Conservation (phyloP, 2,888 invertebrate species). For the Schizaphis graminum region DNA sequence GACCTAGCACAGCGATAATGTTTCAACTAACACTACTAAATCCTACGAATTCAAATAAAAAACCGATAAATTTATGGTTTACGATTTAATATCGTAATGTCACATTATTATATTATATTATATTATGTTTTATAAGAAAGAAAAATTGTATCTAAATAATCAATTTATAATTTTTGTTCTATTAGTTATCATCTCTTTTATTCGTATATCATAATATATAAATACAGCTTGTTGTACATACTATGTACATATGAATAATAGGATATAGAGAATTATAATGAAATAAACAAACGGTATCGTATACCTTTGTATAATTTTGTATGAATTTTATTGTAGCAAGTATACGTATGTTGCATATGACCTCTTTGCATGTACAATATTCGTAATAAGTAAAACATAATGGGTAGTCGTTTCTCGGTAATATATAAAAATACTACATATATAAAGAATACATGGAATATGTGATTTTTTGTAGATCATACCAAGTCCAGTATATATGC, state of each 20-base stretch:
- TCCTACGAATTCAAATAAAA: background rate
- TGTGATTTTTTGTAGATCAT: background rate
- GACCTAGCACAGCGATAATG: background rate
- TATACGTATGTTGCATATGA: background rate
- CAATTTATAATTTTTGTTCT: background rate
- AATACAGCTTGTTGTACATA: too few species aligned
- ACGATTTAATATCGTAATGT: background rate
- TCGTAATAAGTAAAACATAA: conserved; percentile 9
- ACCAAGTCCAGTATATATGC: background rate
- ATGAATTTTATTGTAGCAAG: background rate
- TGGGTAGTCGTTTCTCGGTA: background rate
- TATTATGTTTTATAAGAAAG: background rate
- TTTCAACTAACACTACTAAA: background rate
- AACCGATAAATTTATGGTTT: background rate
- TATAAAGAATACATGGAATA: conserved; percentile 1
- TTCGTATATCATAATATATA: background rate
- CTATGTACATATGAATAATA: too few species aligned
- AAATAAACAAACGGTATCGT: background rate
- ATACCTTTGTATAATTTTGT: background rate
- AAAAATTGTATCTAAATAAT: background rate
- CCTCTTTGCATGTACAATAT: background rate
- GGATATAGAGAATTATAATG: background rate
- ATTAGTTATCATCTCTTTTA: background rate
- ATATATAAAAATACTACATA: background rate
- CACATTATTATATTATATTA: background rate